These are phyloP conservation scores for Drosophila anomalata DNA, from an alignment of 2,888 invertebrate species.

Conservation along the genomic window DNA sequence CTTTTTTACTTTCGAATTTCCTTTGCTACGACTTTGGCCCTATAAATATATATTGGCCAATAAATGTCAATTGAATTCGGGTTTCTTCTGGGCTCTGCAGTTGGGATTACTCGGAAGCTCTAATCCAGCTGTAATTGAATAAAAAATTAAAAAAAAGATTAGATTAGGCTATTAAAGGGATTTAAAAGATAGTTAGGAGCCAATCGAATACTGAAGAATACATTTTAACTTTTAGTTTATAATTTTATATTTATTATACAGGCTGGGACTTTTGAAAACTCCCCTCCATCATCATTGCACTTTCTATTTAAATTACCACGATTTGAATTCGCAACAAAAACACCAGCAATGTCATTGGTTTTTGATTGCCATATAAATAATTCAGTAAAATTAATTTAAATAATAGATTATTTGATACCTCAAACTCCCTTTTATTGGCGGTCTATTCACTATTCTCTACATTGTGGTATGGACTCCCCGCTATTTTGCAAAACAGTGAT, in stretches of 20 bases:
- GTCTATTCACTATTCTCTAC: slow-evolving; percentile 11
- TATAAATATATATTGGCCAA: slow-evolving; percentile 78
- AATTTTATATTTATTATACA: neutral
- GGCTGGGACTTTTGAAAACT: neutral
- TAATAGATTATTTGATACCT: slow-evolving; percentile 16
- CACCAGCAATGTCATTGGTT: slow-evolving; percentile 19
- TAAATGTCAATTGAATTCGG: slow-evolving; percentile 77
- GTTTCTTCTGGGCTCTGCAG: slow-evolving; percentile 27
- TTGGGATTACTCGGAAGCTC: slow-evolving; percentile 6
- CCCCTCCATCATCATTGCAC: neutral
- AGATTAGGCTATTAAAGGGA: neutral
- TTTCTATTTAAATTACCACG: slow-evolving; percentile 25
- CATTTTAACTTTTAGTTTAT: too few species aligned
- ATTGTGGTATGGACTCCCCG: slow-evolving; percentile 22
- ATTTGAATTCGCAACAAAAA: slow-evolving; percentile 12
- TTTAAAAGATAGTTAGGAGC: neutral
- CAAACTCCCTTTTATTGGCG: neutral
- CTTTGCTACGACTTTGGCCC: slow-evolving; percentile 59
- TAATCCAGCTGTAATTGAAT: slow-evolving; percentile 33
- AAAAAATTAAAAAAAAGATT: slow-evolving; percentile 12
- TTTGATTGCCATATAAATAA: slow-evolving; percentile 34
- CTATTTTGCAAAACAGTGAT: slow-evolving; percentile 56
- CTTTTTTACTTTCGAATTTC: slow-evolving; percentile 19
- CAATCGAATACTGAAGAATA: too few species aligned
- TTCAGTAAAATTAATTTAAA: slow-evolving; percentile 22